Base-by-base conservation (phyloP, 2,888 invertebrate genomes). In the Crepidodera aurea region DNA sequence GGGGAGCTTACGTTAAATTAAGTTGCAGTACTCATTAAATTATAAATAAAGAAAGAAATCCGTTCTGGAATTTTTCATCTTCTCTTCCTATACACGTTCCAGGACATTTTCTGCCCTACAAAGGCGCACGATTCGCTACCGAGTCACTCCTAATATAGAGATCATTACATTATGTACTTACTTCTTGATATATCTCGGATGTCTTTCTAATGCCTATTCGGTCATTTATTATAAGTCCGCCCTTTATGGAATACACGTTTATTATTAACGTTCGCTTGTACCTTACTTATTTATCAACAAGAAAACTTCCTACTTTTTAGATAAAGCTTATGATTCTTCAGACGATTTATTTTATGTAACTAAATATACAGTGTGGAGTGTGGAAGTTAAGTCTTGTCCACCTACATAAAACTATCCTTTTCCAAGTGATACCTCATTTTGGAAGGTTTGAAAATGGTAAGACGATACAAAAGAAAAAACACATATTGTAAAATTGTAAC, bases 111-210 rank as follows among this genome's bases (percentile, higher is more conserved):
- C 34, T 57, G 57, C 46, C 55, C 55, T 60, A 51, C 56, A 57
- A 64, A 62, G 60, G 22, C 42, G 27, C 51, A 51, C 27, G 25
- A 51, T 61, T 57, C 48, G 51, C 59, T 66, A 58, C 58, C 51
- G 59, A 68, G 62, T 55, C 63, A 39, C 46, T 54, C 69, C 71
- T 62, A 62, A 67, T 71, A 69, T 60, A 66, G 71, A 56, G 51
- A 54, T 62, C 57, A 67, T 66, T 67, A 65, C 66, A 66, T 70
- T 69, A 65, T 60, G 59, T 68, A 61, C 65, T 67, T 60, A 40
- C 40, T 51, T 58, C 46, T 54, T 60, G 58, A 68, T 68, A 66
- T 66, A 66, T 58, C 61, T 66, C 50, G 57, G 39, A 64, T 48
- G 61, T 61, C 59, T 62, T 67, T 59, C 64, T 60, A 62, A 57